phyloP scores from a whole-genome alignment of 2,113 vertebrate species.

The Nanorana parkeri region DNA sequence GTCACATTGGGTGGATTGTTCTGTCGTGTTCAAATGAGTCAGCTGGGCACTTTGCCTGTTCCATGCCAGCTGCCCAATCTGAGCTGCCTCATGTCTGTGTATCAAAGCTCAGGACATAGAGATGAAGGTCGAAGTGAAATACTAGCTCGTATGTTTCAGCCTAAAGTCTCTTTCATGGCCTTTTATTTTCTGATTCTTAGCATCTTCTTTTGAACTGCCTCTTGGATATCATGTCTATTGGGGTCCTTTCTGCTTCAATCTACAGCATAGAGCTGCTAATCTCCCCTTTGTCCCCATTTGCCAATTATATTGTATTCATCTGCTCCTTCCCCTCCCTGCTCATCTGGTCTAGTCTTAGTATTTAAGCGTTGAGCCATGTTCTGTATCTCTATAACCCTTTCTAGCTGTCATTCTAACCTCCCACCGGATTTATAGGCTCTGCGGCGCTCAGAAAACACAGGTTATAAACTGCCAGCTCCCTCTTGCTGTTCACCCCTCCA shows the following conservation, averaged over 20 bases:
- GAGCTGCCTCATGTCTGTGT: not conserved
- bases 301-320: not conserved
- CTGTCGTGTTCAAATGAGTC: not conserved
- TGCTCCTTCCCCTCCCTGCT: not conserved
- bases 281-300: no score
- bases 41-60: not conserved
- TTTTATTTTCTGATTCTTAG: not conserved
- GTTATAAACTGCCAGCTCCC: not conserved
- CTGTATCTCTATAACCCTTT: not conserved
- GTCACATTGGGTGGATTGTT: not conserved
- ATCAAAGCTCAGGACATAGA: not conserved
- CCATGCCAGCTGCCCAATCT: not conserved
- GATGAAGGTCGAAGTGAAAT: slow-evolving; percentile 23
- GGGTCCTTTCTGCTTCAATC: no score
- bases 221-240: not conserved
- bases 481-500: not conserved
- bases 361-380: not conserved
- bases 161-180: not conserved
- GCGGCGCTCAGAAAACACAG: not conserved
- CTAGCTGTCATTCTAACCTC: slow-evolving; percentile 3
- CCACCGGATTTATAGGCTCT: slow-evolving; percentile 24
- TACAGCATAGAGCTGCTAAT: not conserved
- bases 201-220: not conserved
- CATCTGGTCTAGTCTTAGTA: not conserved
- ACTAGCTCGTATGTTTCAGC: not conserved